Evolutionary conservation across 1,140 invertebrate species (phyloP).

Genomic region (Heliconius congener): DNA sequence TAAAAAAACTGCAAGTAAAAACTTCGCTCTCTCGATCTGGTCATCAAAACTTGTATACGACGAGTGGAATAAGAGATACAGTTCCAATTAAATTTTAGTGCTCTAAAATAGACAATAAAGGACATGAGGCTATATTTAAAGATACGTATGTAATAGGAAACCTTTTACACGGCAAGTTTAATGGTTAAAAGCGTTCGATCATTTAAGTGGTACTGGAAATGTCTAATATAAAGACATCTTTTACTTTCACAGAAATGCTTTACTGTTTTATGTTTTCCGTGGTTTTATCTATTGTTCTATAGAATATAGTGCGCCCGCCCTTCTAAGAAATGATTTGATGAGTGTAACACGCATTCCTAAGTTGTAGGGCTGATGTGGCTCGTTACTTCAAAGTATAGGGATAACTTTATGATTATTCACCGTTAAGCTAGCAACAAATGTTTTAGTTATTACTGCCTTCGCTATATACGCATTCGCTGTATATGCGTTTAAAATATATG

Average conservation of each 20-base stretch:
- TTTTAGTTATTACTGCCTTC: neutral
- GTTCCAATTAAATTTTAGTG: neutral
- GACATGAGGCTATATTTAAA: neutral
- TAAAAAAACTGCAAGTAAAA: neutral
- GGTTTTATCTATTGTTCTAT: conserved; percentile 37
- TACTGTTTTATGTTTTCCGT: conserved; percentile 37
- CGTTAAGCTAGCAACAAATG: conserved; percentile 43
- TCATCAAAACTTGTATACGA: neutral
- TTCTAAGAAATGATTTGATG: conserved; percentile 54
- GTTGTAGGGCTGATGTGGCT: conserved; percentile 50
- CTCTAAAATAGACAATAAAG: neutral
- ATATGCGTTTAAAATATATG: no score
- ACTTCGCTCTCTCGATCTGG: neutral
- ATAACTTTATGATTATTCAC: conserved; percentile 59
- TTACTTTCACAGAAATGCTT: conserved; percentile 31
- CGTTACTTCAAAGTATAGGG: conserved; percentile 51
- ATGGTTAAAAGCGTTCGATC: conserved; percentile 14
- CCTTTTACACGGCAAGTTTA: conserved; percentile 19
- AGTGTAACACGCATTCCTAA: conserved; percentile 59
- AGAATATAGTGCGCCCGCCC: conserved; percentile 37
- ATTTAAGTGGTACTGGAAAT: conserved; percentile 27
- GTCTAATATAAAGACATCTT: conserved; percentile 33
- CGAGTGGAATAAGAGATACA: no score
- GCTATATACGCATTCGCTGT: no score
- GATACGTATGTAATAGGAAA: conserved; percentile 9